Conservation (phyloP, 2,888 invertebrate genomes). For the Drosophila subquinaria region DNA sequence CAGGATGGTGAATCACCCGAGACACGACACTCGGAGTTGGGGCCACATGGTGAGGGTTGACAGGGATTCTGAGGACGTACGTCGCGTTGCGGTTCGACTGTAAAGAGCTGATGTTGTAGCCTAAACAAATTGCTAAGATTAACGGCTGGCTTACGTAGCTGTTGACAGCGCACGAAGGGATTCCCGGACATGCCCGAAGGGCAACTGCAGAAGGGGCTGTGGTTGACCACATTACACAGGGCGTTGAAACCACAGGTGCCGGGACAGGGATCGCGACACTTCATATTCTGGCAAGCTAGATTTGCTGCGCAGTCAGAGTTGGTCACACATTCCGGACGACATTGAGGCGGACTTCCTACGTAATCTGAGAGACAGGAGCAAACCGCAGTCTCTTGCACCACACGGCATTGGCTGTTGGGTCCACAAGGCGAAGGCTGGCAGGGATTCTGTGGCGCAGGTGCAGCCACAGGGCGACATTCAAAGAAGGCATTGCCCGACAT, state of each 20-base stretch:
- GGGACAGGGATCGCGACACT: slow-evolving; percentile 91
- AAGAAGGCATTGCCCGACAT: slow-evolving; percentile 93
- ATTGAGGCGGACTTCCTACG: slow-evolving; percentile 90
- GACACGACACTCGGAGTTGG: slow-evolving; percentile 89
- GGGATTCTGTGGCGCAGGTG: slow-evolving; percentile 87
- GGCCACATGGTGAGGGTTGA: slow-evolving; percentile 90
- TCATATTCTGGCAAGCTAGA: slow-evolving; percentile 90
- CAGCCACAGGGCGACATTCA: slow-evolving; percentile 87
- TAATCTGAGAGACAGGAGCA: slow-evolving; percentile 89
- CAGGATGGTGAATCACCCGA: slow-evolving; percentile 86
- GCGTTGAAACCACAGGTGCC: slow-evolving; percentile 91
- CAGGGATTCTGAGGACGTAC: slow-evolving; percentile 86
- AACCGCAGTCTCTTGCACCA: slow-evolving; percentile 88
- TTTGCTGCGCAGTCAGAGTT: slow-evolving; percentile 90
- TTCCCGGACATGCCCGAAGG: slow-evolving; percentile 89
- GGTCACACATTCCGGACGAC: slow-evolving; percentile 90
- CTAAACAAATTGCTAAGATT: neutral
- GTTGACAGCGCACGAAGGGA: slow-evolving; percentile 88
- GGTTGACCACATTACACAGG: slow-evolving; percentile 90
- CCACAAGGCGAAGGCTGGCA: slow-evolving; percentile 91
- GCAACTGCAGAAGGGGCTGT: slow-evolving; percentile 90
- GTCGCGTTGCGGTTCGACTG: slow-evolving; percentile 72
- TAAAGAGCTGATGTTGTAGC: slow-evolving; percentile 30
- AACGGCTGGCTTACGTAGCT: slow-evolving; percentile 80
- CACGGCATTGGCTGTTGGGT: slow-evolving; percentile 89